Base-by-base conservation (phyloP, 1,140 invertebrate genomes). In the Acromyrmex heyeri region DNA sequence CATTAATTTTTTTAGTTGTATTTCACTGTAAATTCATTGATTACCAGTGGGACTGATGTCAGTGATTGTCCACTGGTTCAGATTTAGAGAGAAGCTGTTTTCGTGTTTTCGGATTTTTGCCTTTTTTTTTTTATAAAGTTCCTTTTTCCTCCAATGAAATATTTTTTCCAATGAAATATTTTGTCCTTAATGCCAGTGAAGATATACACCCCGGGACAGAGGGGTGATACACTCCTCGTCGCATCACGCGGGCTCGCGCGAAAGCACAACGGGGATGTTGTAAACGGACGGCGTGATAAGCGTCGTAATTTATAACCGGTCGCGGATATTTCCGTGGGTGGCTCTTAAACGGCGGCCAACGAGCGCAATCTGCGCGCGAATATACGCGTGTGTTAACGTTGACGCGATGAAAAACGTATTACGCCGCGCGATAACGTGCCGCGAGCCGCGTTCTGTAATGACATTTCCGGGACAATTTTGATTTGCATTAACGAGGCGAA, bases 401-500 rank as follows among this genome's bases (percentile, higher is more conserved):
- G 78, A 81, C 64, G 38, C 78, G 65, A 70, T 70, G 78, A 81
- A 81, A 81, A 81, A 81, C 78, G 78, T 59, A 48, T 81, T 57
- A 65, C 62, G 24, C 48, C n/a, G n/a, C 1, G 59, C 59, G 75
- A 78, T 78, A 78, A 78, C 75, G 59, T 59, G 57, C 59, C 57
- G 34, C 73, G 57, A 62, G 34, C 14, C 21, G 53, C 16, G 53
- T 14, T 55, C 27, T 67, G 78, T 81, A 81, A 81, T 81, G 78
- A 81, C 78, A 70, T 81, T 81, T 81, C 78, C 78, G 78, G 78
- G 50, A 81, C 78, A 81, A 81, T 81, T 81, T 81, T 81, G 78
- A 81, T 81, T 81, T 81, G 78, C 78, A 81, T 81, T 81, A 81
- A 81, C 78, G 78, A 81, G 65, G 53, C 78, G 64, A 57, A 59